These are phyloP conservation scores for Trachymyrmex cornetzi DNA, from an alignment of 1,140 invertebrate species.

Conservation along the genomic window DNA sequence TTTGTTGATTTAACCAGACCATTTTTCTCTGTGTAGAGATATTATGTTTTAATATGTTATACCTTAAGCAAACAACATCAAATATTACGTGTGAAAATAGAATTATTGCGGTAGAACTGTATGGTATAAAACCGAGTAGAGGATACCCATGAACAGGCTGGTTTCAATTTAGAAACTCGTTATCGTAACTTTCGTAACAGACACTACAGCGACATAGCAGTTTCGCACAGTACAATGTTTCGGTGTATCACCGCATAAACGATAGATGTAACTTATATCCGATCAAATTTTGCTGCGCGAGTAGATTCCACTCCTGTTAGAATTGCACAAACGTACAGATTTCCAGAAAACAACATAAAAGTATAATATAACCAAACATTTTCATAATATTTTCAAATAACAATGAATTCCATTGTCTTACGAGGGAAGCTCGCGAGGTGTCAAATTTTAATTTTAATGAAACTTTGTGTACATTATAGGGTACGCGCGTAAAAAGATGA, in stretches of 20 bases:
- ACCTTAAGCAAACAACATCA: background rate
- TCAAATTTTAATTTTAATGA: too few relatives aligned
- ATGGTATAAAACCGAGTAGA: conserved; percentile 30
- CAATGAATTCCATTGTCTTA: background rate
- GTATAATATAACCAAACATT: background rate
- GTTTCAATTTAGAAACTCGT: conserved; percentile 71
- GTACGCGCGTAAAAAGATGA: too few relatives aligned
- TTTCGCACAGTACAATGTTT: conserved; percentile 41
- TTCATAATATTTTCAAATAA: background rate
- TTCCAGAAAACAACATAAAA: conserved; percentile 24
- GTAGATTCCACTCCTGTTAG: conserved; percentile 10
- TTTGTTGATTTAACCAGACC: too few relatives aligned
- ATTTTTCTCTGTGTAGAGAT: background rate
- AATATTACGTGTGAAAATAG: background rate
- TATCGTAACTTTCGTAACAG: conserved; percentile 64
- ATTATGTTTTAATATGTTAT: background rate
- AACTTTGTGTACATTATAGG: too few relatives aligned
- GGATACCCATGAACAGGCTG: conserved; percentile 46
- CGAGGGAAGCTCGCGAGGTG: too few relatives aligned
- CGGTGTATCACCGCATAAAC: conserved; percentile 34
- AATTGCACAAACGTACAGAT: background rate
- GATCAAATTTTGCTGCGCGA: conserved; percentile 54
- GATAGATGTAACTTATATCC: conserved; percentile 58
- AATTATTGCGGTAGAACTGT: conserved; percentile 8
- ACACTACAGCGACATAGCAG: conserved; percentile 18